Evolutionary conservation across 2,888 invertebrate species (phyloP).

Genomic region (Caenorhabditis zanzibari): DNA sequence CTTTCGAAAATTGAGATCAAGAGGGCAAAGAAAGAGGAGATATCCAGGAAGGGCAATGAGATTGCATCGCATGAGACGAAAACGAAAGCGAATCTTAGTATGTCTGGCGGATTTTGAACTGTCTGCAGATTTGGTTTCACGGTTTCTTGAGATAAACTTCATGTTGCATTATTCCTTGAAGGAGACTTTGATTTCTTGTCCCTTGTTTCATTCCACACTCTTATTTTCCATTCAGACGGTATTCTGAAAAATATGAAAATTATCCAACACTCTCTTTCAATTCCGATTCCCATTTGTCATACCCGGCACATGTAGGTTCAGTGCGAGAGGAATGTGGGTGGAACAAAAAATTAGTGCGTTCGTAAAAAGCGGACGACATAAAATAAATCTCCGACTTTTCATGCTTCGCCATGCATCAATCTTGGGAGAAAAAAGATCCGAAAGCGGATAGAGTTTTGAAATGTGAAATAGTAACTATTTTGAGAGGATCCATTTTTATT

Average conservation of each 20-base stretch:
- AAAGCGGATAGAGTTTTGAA: not conserved
- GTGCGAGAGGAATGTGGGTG: too few species aligned
- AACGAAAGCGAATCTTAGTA: not conserved
- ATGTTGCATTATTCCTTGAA: not conserved
- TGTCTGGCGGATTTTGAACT: conserved; percentile 45
- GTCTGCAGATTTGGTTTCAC: conserved; percentile 15
- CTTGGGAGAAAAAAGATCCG: not conserved
- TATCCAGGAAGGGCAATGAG: conserved; percentile 35
- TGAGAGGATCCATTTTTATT: not conserved
- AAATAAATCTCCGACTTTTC: conserved; percentile 1
- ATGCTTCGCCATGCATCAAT: not conserved
- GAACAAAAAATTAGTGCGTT: not conserved
- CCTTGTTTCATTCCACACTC: too few species aligned
- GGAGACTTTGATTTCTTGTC: not conserved
- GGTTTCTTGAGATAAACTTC: not conserved
- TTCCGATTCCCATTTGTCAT: too few species aligned
- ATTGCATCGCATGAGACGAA: conserved; percentile 22
- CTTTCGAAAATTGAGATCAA: conserved; percentile 52
- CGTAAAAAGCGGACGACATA: conserved; percentile 3
- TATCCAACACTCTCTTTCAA: too few species aligned
- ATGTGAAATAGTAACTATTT: not conserved
- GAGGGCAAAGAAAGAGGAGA: conserved; percentile 20
- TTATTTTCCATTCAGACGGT: too few species aligned
- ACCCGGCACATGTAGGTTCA: too few species aligned
- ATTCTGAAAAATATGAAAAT: too few species aligned